Evolutionary conservation across 2,888 invertebrate genomes (phyloP), one percentile per base, ranked within the genome.

Genomic region (Muscina levida): DNA sequence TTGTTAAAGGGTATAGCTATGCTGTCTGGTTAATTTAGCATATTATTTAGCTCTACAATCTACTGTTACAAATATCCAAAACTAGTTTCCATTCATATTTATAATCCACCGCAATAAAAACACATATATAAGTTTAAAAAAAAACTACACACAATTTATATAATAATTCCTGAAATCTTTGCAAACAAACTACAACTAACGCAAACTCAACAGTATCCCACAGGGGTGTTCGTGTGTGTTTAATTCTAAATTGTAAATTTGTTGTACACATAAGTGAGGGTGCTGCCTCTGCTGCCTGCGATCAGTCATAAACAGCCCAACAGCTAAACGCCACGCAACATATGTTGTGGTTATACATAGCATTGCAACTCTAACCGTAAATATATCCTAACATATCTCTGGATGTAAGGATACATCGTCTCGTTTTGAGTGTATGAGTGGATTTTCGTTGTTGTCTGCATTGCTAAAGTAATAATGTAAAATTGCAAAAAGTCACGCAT

Each of bases 401-500:
- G 11, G 24, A 37, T 31, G 15, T 24, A 44, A 44, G n/a, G 44
- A 44, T 11, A n/a, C 26, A 56, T 44, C 13, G 62, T 24, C 6
- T 65, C 24, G 24, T 17, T 42, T 42, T 17, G 19, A 5, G 26
- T 42, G 24, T 15, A 2, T 1, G 46, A 10, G 46, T 66, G 26
- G 31, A 48, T 67, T 51, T 51, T 42, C 24, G 8, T 24, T n/a
- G 2, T 48, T 67, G 44, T 17, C 46, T 26, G 11, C 48, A 15
- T n/a, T 66, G 46, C 22, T 8, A 48, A 46, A 66, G 46, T 71
- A 71, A 74, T 77, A 77, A 77, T 53, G 66, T 77, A 22, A 77
- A 71, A 81, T 62, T 71, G 71, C 71, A 65, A 80, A 77, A 67
- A 81, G 77, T 81, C 77, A 81, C 80, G 77, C 73, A 77, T 71